Evolutionary conservation across 1,140 invertebrate species (phyloP), one percentile per base, ranked within the genome.

Genomic region (Lepidotrigona ventralis): DNA sequence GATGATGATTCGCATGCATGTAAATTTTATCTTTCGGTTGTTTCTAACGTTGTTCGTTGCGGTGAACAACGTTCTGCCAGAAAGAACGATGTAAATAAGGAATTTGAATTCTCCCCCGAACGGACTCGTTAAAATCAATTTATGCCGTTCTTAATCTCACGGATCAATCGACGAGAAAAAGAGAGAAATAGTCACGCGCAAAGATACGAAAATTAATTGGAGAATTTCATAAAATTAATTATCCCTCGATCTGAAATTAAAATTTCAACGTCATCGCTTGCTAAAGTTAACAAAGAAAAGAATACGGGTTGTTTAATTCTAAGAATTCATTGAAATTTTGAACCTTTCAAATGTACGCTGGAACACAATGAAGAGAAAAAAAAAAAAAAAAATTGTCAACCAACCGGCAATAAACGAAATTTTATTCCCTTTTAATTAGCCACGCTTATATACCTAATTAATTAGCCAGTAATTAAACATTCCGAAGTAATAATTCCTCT

Each of bases 21-120:
- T 53, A 68, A 77, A 77, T 54, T 29, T 54, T 29, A 77, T 68
- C 75, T 77, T 26, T 12, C 19, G n/a, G 19, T 19, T 21, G n/a
- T n/a, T n/a, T n/a, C n/a, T n/a, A n/a, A n/a, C n/a, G n/a, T n/a
- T n/a, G 73, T 39, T 19, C 23, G 21, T 19, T 21, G 26, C 63
- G 21, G 14, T 33, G 23, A 68, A 54, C 23, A 26, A 26, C 12
- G 2, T 4, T n/a, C 0, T 9, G 1, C 21, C 46, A 46, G 8
- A 11, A n/a, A 33, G 21, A 53, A 26, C 23, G 33, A 5, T 29
- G 8, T 12, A 17, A 68, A 26, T 51, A 14, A 29, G 23, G 11
- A 4, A 54, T 19, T 6, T 23, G 19, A n/a, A 39, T 46, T 6
- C 4, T 14, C 33, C 0, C 9, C 39, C 6, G 2, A 70, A 46